Evolutionary conservation across 2,113 vertebrate genomes (phyloP), one percentile per base, ranked within the genome.

Genomic region (Malurus elegans): DNA sequence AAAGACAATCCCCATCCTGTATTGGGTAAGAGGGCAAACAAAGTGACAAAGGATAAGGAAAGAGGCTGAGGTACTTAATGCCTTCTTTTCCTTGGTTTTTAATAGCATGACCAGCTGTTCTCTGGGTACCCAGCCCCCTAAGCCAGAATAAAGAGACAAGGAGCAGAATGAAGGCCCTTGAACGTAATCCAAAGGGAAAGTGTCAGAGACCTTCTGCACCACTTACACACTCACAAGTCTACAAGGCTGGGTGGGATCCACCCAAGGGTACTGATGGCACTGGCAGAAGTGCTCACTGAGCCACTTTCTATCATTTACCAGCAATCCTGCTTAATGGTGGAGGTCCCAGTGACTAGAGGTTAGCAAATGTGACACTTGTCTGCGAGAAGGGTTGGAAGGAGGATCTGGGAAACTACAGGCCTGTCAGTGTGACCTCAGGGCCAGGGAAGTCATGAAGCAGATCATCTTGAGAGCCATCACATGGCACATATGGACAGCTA

Each of bases 101-200:
- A 50, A 10, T 31, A 34, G 24, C 44, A 74, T 62, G 42, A 45
- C 28, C 21, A 57, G 24, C 18, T 67, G 10, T 62, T 57, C 24
- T 84, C 8, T 60, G 32, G 20, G 23, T n/a, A 25, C 23, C 7
- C 20, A 74, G 48, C 10, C 9, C n/a, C 24, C 8, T 45, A 28
- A 62, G 10, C 34, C 26, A 28, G 20, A 74, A 57, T 54, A 38
- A 54, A 18, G 62, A n/a, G n/a, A 40, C 0, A 0, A 54, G 16
- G 42, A 74, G 23, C 9, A 31, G 14, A 79, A 50, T 62, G 48
- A 38, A 69, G 36, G 20, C 36, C 25, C 17, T 66, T 38, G 38
- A 38, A 38, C 38, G 15, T 45, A 64, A 51, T 53, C 38, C 18
- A 13, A 47, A 65, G 48, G 10, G 9, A 34, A 40, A 28, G 38